These are phyloP conservation scores for Ichneumoninae sp. DNA, from an alignment of 2,888 invertebrate species.

Conservation along the genomic window DNA sequence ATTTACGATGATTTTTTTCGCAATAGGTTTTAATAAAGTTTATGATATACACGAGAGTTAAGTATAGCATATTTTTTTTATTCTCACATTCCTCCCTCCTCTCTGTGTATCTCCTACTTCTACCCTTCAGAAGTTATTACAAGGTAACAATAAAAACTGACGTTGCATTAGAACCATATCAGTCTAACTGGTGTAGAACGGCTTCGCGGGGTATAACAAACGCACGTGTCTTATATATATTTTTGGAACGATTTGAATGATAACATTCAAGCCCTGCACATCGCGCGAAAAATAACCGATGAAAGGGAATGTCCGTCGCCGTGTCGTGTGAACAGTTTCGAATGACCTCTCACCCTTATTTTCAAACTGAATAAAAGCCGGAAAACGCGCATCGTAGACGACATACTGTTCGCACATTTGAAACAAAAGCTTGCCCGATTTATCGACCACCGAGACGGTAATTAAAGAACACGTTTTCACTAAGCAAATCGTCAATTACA, in stretches of 20 bases:
- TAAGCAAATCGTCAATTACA: neutral
- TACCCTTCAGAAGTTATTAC: constrained; percentile 47
- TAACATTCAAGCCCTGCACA: constrained; percentile 32
- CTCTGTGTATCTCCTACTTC: constrained; percentile 3
- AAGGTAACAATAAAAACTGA: constrained; percentile 59
- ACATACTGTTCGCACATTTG: neutral
- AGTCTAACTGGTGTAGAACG: constrained; percentile 30
- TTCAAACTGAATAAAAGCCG: neutral
- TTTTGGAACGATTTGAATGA: constrained; percentile 1
- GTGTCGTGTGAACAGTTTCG: constrained; percentile 27
- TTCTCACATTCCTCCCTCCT: constrained; percentile 32
- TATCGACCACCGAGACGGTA: neutral
- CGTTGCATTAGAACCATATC: constrained; percentile 20
- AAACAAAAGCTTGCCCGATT: neutral
- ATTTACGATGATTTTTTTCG: constrained; percentile 48
- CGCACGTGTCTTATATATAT: constrained; percentile 21
- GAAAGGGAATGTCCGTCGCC: constrained; percentile 47
- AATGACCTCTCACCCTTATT: neutral
- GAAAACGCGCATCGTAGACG: neutral
- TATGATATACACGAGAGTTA: constrained; percentile 64
- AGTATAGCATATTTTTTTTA: constrained; percentile 46
- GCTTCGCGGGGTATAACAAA: constrained; percentile 1
- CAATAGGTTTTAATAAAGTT: constrained; percentile 61
- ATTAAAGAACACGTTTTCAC: neutral
- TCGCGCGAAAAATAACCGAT: constrained; percentile 20